Percentiles rank a stretch among this genome's conserved stretches.
Conservation (phyloP, 2,888 invertebrate species). For the Mellilla xanthometata region DNA sequence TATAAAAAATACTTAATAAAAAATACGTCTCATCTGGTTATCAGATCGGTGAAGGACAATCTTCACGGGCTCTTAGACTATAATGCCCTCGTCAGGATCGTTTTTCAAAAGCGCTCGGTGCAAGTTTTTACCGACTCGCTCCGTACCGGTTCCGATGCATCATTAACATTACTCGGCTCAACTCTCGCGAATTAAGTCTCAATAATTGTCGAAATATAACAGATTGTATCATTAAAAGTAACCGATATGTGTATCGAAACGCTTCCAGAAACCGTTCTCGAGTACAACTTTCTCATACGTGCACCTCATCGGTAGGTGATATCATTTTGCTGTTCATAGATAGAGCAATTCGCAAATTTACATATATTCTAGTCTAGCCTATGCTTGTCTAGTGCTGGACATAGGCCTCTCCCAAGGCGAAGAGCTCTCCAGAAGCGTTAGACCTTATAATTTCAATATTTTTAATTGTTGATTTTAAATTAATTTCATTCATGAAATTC, state of each 20-base stretch:
- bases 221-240: conserved; percentile 46
- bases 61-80: no score
- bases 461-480: no score
- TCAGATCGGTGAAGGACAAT: no score
- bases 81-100: conserved; percentile 54
- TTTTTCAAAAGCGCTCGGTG: no score
- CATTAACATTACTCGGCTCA: conserved; percentile 56
- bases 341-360: conserved; percentile 23
- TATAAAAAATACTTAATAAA: no score
- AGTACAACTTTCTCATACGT: conserved; percentile 2
- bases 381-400: no score
- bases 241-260: conserved; percentile 11
- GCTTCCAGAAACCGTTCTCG: conserved; percentile 22
- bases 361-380: conserved; percentile 22
- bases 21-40: no score
- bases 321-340: conserved; percentile 29
- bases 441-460: no score
- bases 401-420: no score
- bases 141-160: conserved; percentile 62
- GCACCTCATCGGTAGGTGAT: conserved; percentile 9
- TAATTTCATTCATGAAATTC: no score
- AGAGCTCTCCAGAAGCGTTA: no score
- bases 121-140: conserved; percentile 54
- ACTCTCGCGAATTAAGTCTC: conserved; percentile 50
- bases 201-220: conserved; percentile 54